phyloP scores from a whole-genome alignment of 2,113 vertebrate genomes.

The Nothocercus julius region DNA sequence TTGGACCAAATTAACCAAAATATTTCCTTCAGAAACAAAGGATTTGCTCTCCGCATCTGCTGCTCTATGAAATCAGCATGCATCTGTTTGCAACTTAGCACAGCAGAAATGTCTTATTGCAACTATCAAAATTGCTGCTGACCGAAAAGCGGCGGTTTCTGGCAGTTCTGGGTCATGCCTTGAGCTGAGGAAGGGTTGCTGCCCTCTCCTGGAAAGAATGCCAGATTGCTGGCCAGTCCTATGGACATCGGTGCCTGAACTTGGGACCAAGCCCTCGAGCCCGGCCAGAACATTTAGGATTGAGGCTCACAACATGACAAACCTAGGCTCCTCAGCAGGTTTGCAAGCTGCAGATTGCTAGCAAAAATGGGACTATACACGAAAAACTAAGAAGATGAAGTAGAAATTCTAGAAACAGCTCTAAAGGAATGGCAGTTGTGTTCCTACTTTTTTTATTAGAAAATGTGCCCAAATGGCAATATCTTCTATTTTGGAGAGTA shows the following conservation, averaged over 20 bases:
- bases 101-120: not conserved
- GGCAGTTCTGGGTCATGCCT: not conserved
- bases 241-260: not conserved
- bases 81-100: not conserved
- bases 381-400: not conserved
- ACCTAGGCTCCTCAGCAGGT: not conserved
- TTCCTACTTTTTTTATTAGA: not conserved
- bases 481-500: not conserved
- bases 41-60: not conserved
- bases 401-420: not conserved
- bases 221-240: not conserved
- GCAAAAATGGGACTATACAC: not conserved
- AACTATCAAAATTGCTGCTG: not conserved
- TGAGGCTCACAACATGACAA: rapidly evolving
- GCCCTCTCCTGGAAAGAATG: slow-evolving; percentile 37
- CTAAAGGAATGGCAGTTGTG: not conserved
- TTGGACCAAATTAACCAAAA: not conserved
- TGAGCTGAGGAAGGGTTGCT: not conserved
- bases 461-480: not conserved
- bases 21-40: not conserved
- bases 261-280: not conserved
- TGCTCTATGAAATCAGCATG: not conserved
- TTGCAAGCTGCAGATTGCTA: not conserved
- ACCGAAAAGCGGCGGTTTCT: not conserved
- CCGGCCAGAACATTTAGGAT: not conserved